These are phyloP conservation scores for Mystacornis crossleyi DNA, from an alignment of 2,113 vertebrate genomes.

Conservation along the genomic window DNA sequence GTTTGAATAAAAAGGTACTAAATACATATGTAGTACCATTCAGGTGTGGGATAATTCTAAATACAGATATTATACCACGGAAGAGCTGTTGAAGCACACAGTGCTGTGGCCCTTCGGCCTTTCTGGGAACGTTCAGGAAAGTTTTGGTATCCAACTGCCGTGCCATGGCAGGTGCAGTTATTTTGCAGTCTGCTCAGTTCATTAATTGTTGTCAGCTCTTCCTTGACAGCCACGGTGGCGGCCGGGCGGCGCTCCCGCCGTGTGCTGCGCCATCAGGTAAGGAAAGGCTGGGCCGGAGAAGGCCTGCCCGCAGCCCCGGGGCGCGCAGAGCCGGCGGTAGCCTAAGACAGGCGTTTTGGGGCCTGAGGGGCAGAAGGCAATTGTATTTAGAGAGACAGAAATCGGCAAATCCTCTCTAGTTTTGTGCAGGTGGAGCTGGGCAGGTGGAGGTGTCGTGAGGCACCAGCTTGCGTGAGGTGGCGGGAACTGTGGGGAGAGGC, in stretches of 20 bases:
- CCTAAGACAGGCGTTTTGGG: fast-evolving
- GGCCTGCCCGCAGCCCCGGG: fast-evolving
- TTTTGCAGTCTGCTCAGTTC: background rate
- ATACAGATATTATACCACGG: fast-evolving
- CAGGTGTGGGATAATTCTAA: background rate
- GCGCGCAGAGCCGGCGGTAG: fast-evolving
- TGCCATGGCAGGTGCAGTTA: fast-evolving
- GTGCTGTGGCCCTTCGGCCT: background rate
- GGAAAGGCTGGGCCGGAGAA: background rate
- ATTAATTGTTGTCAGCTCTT: background rate
- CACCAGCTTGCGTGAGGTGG: fast-evolving
- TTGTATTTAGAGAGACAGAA: background rate
- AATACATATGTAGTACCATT: background rate
- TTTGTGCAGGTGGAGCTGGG: background rate
- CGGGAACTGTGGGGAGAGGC: background rate
- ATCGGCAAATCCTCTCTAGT: fast-evolving
- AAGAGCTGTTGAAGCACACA: background rate
- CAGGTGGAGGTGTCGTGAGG: background rate
- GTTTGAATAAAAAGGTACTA: background rate
- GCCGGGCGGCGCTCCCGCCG: fast-evolving
- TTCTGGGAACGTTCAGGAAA: background rate
- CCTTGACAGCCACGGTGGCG: fast-evolving
- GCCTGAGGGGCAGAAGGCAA: fast-evolving
- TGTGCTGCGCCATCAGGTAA: background rate
- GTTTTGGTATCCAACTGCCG: no score